Base-by-base conservation (phyloP, 2,113 vertebrate genomes). In the Sapajus apella region DNA sequence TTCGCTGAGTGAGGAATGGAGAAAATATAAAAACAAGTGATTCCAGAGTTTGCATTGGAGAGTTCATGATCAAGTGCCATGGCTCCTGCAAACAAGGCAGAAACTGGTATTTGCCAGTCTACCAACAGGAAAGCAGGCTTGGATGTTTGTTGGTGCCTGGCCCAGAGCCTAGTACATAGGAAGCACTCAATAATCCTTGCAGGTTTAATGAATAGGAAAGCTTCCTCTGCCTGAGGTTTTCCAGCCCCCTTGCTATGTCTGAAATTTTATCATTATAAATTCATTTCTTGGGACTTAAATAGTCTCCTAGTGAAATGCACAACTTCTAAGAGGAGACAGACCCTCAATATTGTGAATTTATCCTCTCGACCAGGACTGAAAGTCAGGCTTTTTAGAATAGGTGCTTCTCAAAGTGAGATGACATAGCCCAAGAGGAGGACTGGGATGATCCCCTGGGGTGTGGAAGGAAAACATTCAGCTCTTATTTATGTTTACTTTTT, bases 271-370 rank as follows among this genome's bases (percentile, higher is more conserved):
- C 68, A 50, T 88, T 75, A 75, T n/a, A 40, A 73, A 90, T 56
- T 17, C 21, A 92, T 79, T 82, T 13, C 84, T 72, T 92, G 52
- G 18, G 35, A 58, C 45, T 21, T 50, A 86, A 66, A 87, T 52
- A 75, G 6, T 40, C 58, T 86, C 6, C 23, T 37, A 50, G 30
- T 52, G 70, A 68, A 70, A 61, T 43, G 66, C 45, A 66, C 18
- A 87, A 1, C 40, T 61, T 35, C 23, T 9, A 45, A 18, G 17
- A 66, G 13, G 66, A 83, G 40, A 84, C 6, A 90, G 56, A 32
- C 1, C n/a, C 73, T 64, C 27, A 25, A 3, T 32, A 25, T 27
- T 37, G 13, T 64, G 30, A 68, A 80, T 23, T 30, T 14, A 16
- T n/a, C 21, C 27, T 45, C 58, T 55, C 17, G 27, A 35, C 23